These are phyloP conservation scores for Proterorhinus semilunaris DNA, from an alignment of 2,113 vertebrate species.

Conservation along the genomic window DNA sequence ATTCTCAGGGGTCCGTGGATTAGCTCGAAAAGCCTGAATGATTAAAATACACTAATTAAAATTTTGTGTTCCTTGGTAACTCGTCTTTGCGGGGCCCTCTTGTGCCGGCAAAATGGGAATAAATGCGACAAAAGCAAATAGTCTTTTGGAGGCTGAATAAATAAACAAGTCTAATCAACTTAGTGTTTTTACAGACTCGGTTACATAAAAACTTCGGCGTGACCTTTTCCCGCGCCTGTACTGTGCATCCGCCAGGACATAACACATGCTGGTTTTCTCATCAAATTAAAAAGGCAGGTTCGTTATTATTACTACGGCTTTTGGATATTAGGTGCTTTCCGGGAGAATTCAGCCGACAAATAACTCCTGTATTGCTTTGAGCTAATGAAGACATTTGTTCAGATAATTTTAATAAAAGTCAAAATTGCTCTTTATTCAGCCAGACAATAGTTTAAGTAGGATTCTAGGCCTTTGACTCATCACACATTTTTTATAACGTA, in stretches of 20 bases:
- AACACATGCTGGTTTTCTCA: slow-evolving; percentile 35
- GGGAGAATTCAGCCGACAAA: slow-evolving; percentile 42
- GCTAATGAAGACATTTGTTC: slow-evolving; percentile 2
- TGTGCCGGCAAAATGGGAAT: slow-evolving; percentile 99
- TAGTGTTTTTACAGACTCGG: slow-evolving; percentile 66
- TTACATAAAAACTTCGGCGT: slow-evolving; percentile 66
- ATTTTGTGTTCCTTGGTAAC: slow-evolving; percentile 99
- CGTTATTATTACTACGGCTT: slow-evolving; percentile 35
- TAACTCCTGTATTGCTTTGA: slow-evolving; percentile 3
- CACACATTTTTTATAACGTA: too few species aligned
- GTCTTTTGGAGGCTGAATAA: slow-evolving; percentile 89
- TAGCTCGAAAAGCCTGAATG: slow-evolving; percentile 99
- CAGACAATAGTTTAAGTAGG: neutral
- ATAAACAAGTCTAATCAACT: slow-evolving; percentile 94
- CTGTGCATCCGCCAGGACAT: slow-evolving; percentile 45
- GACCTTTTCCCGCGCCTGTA: slow-evolving; percentile 55
- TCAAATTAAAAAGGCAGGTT: slow-evolving; percentile 49
- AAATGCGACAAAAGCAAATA: slow-evolving; percentile 99
- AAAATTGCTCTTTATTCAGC: neutral
- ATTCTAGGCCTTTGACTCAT: too few species aligned
- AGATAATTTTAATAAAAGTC: slow-evolving; percentile 7
- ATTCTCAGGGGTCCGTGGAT: slow-evolving; percentile 99
- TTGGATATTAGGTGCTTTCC: slow-evolving; percentile 38
- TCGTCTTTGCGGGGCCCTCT: slow-evolving; percentile 98
- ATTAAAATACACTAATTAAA: slow-evolving; percentile 99